Conservation (phyloP, 2,113 vertebrate species). For the Anhinga rufa region DNA sequence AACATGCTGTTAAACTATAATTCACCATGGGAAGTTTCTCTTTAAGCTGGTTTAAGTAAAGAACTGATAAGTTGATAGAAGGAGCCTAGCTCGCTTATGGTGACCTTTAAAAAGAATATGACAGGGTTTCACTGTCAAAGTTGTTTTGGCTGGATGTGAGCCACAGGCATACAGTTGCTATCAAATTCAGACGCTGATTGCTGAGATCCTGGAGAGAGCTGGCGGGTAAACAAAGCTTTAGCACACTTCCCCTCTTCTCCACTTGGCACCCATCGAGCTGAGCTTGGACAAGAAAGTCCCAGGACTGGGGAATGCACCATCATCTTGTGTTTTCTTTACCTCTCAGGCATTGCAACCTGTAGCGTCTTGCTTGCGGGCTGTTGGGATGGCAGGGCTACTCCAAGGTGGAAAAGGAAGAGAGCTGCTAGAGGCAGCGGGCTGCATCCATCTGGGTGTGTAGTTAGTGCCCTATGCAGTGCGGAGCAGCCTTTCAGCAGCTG, state of each 20-base stretch:
- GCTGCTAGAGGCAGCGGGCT: background rate
- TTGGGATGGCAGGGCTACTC: background rate
- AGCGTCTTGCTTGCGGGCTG: background rate
- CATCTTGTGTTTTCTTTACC: accelerated
- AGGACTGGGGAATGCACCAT: background rate
- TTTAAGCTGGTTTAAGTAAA: background rate
- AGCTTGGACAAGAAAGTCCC: background rate
- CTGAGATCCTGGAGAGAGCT: background rate
- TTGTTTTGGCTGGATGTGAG: background rate
- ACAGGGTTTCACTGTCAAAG: background rate
- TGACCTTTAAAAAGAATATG: constrained; percentile 49
- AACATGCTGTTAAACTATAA: constrained; percentile 21
- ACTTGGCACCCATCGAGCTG: background rate
- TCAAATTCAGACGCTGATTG: background rate
- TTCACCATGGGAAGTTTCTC: constrained; percentile 28
- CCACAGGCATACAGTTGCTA: background rate
- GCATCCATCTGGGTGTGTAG: background rate
- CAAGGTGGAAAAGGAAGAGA: background rate
- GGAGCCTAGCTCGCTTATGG: background rate
- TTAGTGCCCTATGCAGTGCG: background rate
- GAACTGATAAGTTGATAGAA: constrained; percentile 28
- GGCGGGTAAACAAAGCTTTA: background rate
- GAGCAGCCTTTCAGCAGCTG: background rate
- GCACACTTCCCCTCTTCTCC: background rate
- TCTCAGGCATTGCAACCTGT: background rate